Conservation (phyloP, 2,113 vertebrate species). For the Phyllostomus discolor region DNA sequence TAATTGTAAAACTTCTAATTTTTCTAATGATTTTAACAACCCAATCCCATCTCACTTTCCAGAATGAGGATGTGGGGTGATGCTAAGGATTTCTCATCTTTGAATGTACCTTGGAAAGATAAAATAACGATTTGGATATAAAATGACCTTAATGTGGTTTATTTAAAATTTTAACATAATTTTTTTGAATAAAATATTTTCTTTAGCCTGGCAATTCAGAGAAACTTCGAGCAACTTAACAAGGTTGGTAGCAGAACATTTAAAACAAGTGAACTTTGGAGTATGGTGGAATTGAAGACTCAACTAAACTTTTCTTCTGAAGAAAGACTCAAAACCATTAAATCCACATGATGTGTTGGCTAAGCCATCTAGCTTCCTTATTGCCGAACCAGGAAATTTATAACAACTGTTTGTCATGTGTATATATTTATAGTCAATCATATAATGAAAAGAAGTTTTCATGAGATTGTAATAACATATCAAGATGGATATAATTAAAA, state of each 20-base stretch:
- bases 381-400: constrained; percentile 78
- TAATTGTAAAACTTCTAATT: neutral
- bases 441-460: constrained; percentile 82
- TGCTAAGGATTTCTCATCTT: constrained; percentile 5
- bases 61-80: neutral
- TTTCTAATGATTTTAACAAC: neutral
- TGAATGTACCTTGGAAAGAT: neutral
- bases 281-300: neutral
- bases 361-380: constrained; percentile 67
- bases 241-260: neutral
- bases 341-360: constrained; percentile 62
- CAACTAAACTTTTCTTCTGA: constrained; percentile 44
- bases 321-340: constrained; percentile 47
- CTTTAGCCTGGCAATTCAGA: neutral
- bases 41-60: neutral
- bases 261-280: neutral
- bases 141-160: neutral
- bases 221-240: neutral
- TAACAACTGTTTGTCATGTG: constrained; percentile 81
- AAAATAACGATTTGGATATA: neutral
- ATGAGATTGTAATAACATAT: constrained; percentile 81
- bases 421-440: constrained; percentile 80
- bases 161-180: neutral
- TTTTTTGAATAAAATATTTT: constrained; percentile 1
- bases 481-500: constrained; percentile 85